Base-by-base conservation (phyloP, 2,797 vertebrate genomes). In the Antennarius maculatus region DNA sequence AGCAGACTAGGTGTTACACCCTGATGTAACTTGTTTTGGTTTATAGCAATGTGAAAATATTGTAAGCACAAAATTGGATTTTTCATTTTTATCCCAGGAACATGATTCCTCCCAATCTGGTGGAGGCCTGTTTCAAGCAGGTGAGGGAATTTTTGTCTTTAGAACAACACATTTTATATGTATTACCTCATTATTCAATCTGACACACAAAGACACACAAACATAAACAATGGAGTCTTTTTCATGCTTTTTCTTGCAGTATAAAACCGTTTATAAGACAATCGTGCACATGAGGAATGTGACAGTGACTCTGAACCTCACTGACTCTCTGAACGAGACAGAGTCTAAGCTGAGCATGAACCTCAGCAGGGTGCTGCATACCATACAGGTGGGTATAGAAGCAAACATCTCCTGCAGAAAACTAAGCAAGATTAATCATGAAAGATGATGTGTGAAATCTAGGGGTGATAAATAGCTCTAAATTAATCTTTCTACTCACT, bases 51-150 rank as follows among this genome's bases (percentile, higher is more conserved):
- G 37, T 34, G 31, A 34, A 2, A 39, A 39, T 39, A 39, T 10
- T 34, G 31, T 34, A 34, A 34, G 1, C 4, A 34, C 31, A 34
- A 39, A 39, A 39, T 39, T n/a, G n/a, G 37, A 39, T 39, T 39
- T 58, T 3, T 54, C 1, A 0, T 29, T 60, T 64, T 54, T 15
- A 41, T 91, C 84, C 62, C 88, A 99, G 97, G 91, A 99, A 99
- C 86, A 99, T 99, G 97, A 98, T 99, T 86, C 97, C 97, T 0
- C 96, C 96, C 43, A 99, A 99, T 89, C 92, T 99, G 64, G 94
- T 99, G 61, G 97, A 99, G 89, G 97, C 97, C 54, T 98, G 97
- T 91, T 99, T 99, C 89, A 96, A 96, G 91, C 97, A 99, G 97
- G 97, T 99, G 87, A 88, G 92, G 18, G 3, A 23, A 31, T 51